A percentile compares a stretch with the other conserved stretches of the same genome.
These are phyloP conservation scores for Eupristina koningsbergeri DNA, from an alignment of 1,140 invertebrate genomes.

Conservation along the genomic window DNA sequence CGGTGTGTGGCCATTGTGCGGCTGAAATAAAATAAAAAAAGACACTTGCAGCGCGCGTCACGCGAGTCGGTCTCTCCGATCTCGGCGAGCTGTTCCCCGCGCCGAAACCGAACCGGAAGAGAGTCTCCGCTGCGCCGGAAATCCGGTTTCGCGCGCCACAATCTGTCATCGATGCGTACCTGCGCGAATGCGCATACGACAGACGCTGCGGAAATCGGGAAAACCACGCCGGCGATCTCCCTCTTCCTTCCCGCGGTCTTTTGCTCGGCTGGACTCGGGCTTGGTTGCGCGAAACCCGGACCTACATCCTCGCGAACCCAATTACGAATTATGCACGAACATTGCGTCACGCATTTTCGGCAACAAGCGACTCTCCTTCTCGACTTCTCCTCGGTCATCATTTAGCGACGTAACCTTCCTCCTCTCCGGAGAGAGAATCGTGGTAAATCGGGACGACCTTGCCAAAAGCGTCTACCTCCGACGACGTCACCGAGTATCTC, in stretches of 20 bases:
- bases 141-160: background rate
- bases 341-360: no score
- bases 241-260: no score
- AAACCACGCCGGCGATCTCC: no score
- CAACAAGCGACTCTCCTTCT: no score
- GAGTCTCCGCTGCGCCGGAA: background rate
- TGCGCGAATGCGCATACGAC: background rate
- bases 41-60: no score
- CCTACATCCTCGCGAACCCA: no score
- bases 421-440: background rate
- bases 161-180: background rate
- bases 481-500: background rate
- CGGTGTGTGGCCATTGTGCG: background rate
- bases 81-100: background rate
- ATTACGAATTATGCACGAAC: no score
- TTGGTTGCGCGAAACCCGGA: no score
- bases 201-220: background rate
- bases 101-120: slow-evolving; percentile 12
- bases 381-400: no score
- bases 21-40: background rate
- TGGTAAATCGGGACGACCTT: background rate
- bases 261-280: no score
- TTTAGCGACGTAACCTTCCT: no score
- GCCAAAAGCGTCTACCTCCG: no score
- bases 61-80: background rate